These are phyloP conservation scores for Hylyphantes graminicola DNA, from an alignment of 1,140 invertebrate genomes.

Conservation along the genomic window DNA sequence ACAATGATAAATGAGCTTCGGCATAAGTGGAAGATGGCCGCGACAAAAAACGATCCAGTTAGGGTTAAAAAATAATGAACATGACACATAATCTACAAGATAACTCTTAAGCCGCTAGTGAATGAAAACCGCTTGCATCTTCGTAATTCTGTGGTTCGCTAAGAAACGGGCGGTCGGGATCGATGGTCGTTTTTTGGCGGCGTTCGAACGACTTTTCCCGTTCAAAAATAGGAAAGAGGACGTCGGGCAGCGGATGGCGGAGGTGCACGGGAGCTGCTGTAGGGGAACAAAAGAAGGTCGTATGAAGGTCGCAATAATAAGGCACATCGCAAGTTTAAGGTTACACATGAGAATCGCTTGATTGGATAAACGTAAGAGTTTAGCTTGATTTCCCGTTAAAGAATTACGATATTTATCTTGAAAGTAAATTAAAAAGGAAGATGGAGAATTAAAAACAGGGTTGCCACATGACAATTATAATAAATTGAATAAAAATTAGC, in stretches of 20 bases:
- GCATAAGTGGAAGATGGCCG: neutral
- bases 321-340: neutral
- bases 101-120: neutral
- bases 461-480: neutral
- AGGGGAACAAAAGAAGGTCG: constrained; percentile 33
- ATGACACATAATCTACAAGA: constrained; percentile 30
- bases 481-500: neutral
- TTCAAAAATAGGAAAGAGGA: constrained; percentile 52
- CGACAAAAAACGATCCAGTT: constrained; percentile 1
- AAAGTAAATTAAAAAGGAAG: neutral
- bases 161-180: neutral
- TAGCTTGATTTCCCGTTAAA: neutral
- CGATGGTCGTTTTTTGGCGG: constrained; percentile 2
- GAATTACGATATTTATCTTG: neutral
- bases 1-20: neutral
- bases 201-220: constrained; percentile 30
- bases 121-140: neutral
- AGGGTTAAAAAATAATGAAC: constrained; percentile 2
- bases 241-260: constrained; percentile 40
- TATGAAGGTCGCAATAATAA: neutral
- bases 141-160: neutral
- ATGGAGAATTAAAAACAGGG: neutral
- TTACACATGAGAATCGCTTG: neutral
- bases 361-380: neutral
- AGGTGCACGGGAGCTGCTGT: constrained; percentile 37